A percentile compares a stretch with the other conserved stretches of the same genome.
These are phyloP conservation scores for Nasonia oneida DNA, from an alignment of 2,888 invertebrate genomes.

Conservation along the genomic window DNA sequence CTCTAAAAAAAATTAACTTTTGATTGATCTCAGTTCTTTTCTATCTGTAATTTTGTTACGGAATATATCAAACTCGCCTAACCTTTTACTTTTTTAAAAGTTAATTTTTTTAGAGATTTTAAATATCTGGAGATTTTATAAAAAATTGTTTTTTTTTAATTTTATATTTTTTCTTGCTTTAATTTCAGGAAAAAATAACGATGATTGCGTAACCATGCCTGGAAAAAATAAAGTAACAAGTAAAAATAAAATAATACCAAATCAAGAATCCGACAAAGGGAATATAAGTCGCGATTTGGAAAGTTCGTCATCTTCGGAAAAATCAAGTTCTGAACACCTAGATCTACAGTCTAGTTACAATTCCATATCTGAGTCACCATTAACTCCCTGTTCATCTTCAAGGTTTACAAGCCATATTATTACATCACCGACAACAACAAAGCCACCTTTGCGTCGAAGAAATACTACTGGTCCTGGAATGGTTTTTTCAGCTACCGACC, in stretches of 20 bases:
- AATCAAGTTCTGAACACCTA: slow-evolving; percentile 75
- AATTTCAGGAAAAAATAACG: slow-evolving; percentile 38
- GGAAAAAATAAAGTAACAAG: slow-evolving; percentile 5
- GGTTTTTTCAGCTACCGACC: slow-evolving; percentile 77
- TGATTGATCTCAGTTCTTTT: too few species aligned
- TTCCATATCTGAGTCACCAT: slow-evolving; percentile 69
- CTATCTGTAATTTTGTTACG: too few species aligned
- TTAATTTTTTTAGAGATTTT: too few species aligned
- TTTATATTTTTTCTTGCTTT: background rate
- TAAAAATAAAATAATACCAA: background rate
- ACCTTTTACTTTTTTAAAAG: too few species aligned
- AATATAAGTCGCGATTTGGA: slow-evolving; percentile 65
- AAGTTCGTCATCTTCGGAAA: slow-evolving; percentile 73
- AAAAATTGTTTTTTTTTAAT: too few species aligned
- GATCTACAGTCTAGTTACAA: slow-evolving; percentile 73
- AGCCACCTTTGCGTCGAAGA: slow-evolving; percentile 74
- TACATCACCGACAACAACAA: slow-evolving; percentile 74
- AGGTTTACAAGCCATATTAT: slow-evolving; percentile 74
- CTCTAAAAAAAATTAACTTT: too few species aligned
- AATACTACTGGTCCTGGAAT: slow-evolving; percentile 77
- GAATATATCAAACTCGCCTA: too few species aligned
- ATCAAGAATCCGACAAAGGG: slow-evolving; percentile 22
- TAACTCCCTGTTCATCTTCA: slow-evolving; percentile 66
- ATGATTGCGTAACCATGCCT: background rate
- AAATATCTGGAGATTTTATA: too few species aligned